Evolutionary conservation across 2,113 vertebrate genomes (phyloP).

Genomic region (Cyanoramphus novaezelandiae): DNA sequence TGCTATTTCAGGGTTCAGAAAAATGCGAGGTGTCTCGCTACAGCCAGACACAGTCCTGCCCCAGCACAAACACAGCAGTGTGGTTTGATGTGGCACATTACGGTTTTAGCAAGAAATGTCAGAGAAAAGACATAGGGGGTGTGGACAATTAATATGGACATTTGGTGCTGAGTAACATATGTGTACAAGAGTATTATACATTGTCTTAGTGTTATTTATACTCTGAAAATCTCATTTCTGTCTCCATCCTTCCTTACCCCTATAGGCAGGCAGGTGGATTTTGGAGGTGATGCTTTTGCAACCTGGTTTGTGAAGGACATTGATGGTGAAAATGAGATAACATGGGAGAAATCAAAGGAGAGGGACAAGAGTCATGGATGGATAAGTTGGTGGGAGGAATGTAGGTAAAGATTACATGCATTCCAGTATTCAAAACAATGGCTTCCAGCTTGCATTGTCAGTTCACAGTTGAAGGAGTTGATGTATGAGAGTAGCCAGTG

Average conservation of each 20-base stretch:
- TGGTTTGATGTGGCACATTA: neutral
- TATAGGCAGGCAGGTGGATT: neutral
- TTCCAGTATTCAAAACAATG: neutral
- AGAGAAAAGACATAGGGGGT: neutral
- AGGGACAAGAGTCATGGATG: neutral
- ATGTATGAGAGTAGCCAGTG: neutral
- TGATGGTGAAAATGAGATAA: neutral
- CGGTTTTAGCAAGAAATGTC: neutral
- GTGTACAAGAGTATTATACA: neutral
- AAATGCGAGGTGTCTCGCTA: fast-evolving
- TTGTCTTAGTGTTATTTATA: neutral
- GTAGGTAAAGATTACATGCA: neutral
- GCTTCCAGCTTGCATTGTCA: neutral
- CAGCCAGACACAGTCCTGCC: neutral
- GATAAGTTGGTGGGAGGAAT: neutral
- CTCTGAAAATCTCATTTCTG: neutral
- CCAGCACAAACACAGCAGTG: neutral
- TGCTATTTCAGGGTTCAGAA: neutral
- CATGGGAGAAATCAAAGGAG: neutral
- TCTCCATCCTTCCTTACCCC: neutral
- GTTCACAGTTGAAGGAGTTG: neutral
- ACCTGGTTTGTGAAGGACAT: neutral
- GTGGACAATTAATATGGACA: neutral
- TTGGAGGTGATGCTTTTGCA: neutral
- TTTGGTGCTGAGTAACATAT: neutral